These are phyloP conservation scores for Acleris sparsana DNA, from an alignment of 2,888 invertebrate species.

Conservation along the genomic window DNA sequence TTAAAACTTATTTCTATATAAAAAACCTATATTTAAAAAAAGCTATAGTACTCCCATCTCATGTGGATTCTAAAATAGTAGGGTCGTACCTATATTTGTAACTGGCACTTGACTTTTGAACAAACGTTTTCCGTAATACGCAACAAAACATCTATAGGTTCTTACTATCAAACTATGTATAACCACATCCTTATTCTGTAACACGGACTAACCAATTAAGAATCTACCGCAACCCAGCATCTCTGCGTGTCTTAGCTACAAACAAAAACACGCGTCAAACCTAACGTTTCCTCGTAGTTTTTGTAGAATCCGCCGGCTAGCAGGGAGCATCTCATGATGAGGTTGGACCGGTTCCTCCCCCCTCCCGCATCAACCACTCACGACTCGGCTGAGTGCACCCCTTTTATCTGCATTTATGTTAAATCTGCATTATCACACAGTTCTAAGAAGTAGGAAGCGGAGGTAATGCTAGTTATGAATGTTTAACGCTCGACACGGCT, in stretches of 20 bases:
- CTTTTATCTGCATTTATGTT: slow-evolving; percentile 54
- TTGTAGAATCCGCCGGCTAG: slow-evolving; percentile 40
- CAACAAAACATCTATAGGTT: not conserved
- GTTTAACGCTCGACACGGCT: too few relatives aligned
- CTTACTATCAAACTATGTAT: not conserved
- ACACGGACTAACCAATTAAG: not conserved
- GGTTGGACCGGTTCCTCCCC: slow-evolving; percentile 59
- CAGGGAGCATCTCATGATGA: slow-evolving; percentile 61
- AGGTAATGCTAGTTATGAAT: slow-evolving; percentile 9
- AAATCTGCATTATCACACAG: slow-evolving; percentile 37
- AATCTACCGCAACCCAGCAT: not conserved
- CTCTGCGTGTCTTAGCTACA: not conserved
- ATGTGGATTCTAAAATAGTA: too few relatives aligned
- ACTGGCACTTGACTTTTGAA: too few relatives aligned
- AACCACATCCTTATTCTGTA: slow-evolving; percentile 2
- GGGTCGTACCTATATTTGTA: too few relatives aligned
- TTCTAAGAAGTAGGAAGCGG: slow-evolving; percentile 29
- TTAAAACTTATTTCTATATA: too few relatives aligned
- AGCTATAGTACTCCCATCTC: too few relatives aligned
- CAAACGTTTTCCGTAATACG: too few relatives aligned
- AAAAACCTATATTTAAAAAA: too few relatives aligned
- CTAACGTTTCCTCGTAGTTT: slow-evolving; percentile 33
- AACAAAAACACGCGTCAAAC: slow-evolving; percentile 25
- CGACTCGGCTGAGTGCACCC: slow-evolving; percentile 64
- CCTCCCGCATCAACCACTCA: slow-evolving; percentile 43